Conservation (phyloP, 2,888 invertebrate genomes). For the Ectobius pallidus region DNA sequence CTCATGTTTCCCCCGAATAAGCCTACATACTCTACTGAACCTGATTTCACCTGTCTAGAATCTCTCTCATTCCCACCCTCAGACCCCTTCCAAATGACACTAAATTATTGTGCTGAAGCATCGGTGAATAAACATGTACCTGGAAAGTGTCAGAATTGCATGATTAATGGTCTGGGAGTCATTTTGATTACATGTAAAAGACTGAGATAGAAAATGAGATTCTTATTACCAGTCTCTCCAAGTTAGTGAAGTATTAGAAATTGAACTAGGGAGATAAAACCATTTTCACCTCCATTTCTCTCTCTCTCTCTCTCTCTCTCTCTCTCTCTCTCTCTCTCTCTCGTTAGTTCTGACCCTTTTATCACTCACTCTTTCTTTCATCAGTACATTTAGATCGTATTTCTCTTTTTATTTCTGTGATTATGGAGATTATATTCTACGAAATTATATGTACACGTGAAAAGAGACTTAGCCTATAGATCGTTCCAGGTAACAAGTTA, state of each 20-base stretch:
- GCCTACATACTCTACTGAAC: not conserved
- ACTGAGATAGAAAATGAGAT: not conserved
- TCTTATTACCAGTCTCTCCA: not conserved
- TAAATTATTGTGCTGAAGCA: not conserved
- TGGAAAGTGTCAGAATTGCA: not conserved
- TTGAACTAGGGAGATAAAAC: not conserved
- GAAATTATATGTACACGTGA: too few species aligned
- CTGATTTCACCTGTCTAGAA: constrained; percentile 19
- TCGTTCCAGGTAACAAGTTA: too few species aligned
- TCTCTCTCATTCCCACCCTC: too few species aligned
- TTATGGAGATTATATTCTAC: too few species aligned
- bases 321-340: too few species aligned
- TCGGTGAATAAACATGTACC: not conserved
- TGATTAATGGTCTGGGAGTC: not conserved
- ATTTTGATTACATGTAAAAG: not conserved
- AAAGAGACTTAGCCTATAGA: too few species aligned
- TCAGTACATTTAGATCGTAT: too few species aligned
- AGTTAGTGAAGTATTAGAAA: not conserved
- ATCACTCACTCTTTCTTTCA: too few species aligned
- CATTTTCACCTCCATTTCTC: not conserved
- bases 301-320: too few species aligned
- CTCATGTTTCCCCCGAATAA: not conserved
- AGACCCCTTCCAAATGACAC: constrained; percentile 2
- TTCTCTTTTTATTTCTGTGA: too few species aligned
- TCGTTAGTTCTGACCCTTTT: too few species aligned